Evolutionary conservation across 1,140 invertebrate genomes (phyloP).

Genomic region (Hycleus phaleratus): DNA sequence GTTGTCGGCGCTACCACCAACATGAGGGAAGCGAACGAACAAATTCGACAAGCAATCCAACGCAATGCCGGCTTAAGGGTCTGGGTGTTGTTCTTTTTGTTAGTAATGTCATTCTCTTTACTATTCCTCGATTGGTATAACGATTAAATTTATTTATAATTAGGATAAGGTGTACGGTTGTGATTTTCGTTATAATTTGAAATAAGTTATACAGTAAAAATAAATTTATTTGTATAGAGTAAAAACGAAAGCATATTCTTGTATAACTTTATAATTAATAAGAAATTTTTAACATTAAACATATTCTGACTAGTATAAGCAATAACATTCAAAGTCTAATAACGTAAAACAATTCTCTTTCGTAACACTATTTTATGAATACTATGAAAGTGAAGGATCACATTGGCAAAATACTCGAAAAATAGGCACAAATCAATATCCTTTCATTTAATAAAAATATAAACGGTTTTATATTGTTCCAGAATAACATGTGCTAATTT

Average conservation of each 20-base stretch:
- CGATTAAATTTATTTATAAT: constrained; percentile 53
- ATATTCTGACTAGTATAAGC: constrained; percentile 32
- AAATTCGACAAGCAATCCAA: constrained; percentile 92
- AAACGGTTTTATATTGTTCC: neutral
- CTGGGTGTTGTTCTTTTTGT: constrained; percentile 89
- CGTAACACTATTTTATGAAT: neutral
- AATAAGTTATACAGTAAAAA: constrained; percentile 20
- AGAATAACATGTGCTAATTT: constrained; percentile 17
- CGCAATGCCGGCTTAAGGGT: constrained; percentile 90
- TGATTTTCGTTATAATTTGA: too few species aligned
- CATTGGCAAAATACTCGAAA: constrained; percentile 29
- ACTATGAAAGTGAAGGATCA: constrained; percentile 27
- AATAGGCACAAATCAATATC: constrained; percentile 15
- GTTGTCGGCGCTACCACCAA: constrained; percentile 90
- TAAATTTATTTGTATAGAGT: constrained; percentile 28
- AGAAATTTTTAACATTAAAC: constrained; percentile 28
- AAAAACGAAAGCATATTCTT: constrained; percentile 30
- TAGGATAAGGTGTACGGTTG: neutral
- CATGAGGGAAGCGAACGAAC: constrained; percentile 92
- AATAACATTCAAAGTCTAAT: constrained; percentile 26
- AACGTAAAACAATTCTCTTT: constrained; percentile 26
- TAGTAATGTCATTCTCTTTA: constrained; percentile 92
- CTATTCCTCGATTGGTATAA: constrained; percentile 99
- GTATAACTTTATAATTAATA: constrained; percentile 28
- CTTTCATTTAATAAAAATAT: constrained; percentile 1